Evolutionary conservation across 2,113 vertebrate species (phyloP).

Genomic region (Xiphorhynchus elegans): DNA sequence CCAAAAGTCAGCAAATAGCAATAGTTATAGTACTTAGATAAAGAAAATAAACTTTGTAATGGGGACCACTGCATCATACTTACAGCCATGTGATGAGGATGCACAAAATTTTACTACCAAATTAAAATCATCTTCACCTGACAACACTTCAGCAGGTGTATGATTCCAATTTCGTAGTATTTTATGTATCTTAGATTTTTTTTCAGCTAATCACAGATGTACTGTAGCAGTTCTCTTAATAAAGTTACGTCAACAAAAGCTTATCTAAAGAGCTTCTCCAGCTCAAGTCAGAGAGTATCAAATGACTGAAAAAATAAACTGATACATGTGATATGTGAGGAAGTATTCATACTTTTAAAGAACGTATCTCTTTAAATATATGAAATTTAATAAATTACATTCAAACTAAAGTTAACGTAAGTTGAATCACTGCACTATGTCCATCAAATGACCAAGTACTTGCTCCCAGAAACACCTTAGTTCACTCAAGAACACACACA

Average conservation of each 20-base stretch:
- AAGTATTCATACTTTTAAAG: slow-evolving; percentile 78
- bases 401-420: slow-evolving; percentile 76
- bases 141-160: neutral
- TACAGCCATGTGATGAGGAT: slow-evolving; percentile 47
- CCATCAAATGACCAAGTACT: slow-evolving; percentile 75
- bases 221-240: slow-evolving; percentile 65
- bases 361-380: slow-evolving; percentile 78
- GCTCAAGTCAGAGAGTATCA: slow-evolving; percentile 76
- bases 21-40: slow-evolving; percentile 33
- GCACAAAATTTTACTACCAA: slow-evolving; percentile 42
- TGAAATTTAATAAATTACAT: slow-evolving; percentile 84
- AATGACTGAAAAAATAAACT: slow-evolving; percentile 76
- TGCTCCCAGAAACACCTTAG: slow-evolving; percentile 79
- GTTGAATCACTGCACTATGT: slow-evolving; percentile 78
- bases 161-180: slow-evolving; percentile 25
- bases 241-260: slow-evolving; percentile 75
- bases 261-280: slow-evolving; percentile 77
- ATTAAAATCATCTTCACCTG: slow-evolving; percentile 40
- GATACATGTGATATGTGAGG: slow-evolving; percentile 77
- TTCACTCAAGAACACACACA: slow-evolving; percentile 77
- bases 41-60: slow-evolving; percentile 47
- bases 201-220: slow-evolving; percentile 52
- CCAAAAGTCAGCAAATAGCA: slow-evolving; percentile 43
- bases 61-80: slow-evolving; percentile 61
- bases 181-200: slow-evolving; percentile 19